phyloP scores from a whole-genome alignment of 2,888 invertebrate species.

The Dasypogon diadema region DNA sequence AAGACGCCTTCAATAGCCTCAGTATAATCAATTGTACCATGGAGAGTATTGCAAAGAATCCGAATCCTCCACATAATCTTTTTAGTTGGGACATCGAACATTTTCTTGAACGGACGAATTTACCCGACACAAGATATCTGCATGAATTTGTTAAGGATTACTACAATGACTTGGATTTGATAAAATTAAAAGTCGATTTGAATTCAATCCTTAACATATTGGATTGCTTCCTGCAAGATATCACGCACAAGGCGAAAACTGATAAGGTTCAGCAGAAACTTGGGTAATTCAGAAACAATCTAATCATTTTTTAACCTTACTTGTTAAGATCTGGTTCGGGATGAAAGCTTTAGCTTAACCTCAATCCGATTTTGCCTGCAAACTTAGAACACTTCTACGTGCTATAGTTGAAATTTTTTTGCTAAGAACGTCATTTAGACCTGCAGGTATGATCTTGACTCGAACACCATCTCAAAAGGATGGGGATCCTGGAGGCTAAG shows the following conservation, averaged over 20 bases:
- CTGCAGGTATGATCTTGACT: too few relatives aligned
- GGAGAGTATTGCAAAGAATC: neutral
- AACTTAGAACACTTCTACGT: too few relatives aligned
- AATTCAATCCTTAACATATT: neutral
- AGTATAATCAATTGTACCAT: neutral
- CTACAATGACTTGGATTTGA: neutral
- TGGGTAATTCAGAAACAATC: constrained; percentile 4
- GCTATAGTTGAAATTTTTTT: too few relatives aligned
- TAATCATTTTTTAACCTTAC: neutral
- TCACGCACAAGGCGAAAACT: neutral
- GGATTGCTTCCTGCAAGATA: neutral
- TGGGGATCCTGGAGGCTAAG: too few relatives aligned
- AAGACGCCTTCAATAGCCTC: neutral
- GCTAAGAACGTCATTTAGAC: too few relatives aligned
- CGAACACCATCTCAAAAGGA: too few relatives aligned
- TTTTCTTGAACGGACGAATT: constrained; percentile 15
- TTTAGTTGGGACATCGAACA: constrained; percentile 48
- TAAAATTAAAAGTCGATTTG: neutral
- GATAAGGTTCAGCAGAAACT: neutral
- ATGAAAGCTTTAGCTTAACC: too few relatives aligned
- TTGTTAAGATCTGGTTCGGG: too few relatives aligned
- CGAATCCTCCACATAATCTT: constrained; percentile 16
- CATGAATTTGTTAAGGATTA: neutral
- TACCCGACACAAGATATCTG: neutral
- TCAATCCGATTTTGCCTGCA: too few relatives aligned